A percentile compares a stretch with the other conserved stretches of the same genome.
Evolutionary conservation across 2,888 invertebrate species (phyloP).

Genomic region (Cotesia congregata): DNA sequence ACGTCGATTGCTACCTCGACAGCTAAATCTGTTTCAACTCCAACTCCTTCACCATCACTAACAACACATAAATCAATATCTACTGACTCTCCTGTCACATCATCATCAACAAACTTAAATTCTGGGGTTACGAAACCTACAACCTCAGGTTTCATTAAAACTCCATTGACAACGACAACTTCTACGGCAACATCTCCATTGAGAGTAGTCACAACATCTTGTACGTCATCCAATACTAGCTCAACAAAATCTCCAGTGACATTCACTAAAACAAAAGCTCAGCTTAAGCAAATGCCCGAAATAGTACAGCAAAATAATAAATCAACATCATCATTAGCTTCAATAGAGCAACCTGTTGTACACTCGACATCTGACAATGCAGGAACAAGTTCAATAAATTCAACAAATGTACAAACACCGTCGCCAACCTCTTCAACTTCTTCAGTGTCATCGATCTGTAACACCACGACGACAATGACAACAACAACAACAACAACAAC

Average conservation of each 20-base stretch:
- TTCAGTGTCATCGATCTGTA: neutral
- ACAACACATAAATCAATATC: neutral
- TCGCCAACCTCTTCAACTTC: slow-evolving; percentile 11
- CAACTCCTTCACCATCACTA: neutral
- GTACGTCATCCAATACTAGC: neutral
- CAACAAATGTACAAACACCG: neutral
- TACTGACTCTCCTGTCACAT: neutral
- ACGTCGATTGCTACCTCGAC: neutral
- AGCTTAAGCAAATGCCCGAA: slow-evolving; percentile 60
- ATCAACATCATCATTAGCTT: neutral
- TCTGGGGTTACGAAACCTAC: neutral
- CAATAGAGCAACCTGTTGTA: neutral
- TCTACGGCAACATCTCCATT: neutral
- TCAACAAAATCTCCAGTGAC: slow-evolving; percentile 28
- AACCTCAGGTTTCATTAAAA: neutral
- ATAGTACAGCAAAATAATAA: neutral
- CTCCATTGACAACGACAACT: neutral
- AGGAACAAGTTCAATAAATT: neutral
- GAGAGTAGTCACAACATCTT: neutral
- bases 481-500: neutral
- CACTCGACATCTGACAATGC: neutral
- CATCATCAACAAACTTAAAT: neutral
- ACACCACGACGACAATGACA: slow-evolving; percentile 7
- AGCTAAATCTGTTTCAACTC: neutral
- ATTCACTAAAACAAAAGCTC: slow-evolving; percentile 57